A percentile compares a stretch with the other conserved stretches of the same genome.
These are phyloP conservation scores for Drosophila triauraria DNA, from an alignment of 1,140 invertebrate genomes.

Conservation along the genomic window DNA sequence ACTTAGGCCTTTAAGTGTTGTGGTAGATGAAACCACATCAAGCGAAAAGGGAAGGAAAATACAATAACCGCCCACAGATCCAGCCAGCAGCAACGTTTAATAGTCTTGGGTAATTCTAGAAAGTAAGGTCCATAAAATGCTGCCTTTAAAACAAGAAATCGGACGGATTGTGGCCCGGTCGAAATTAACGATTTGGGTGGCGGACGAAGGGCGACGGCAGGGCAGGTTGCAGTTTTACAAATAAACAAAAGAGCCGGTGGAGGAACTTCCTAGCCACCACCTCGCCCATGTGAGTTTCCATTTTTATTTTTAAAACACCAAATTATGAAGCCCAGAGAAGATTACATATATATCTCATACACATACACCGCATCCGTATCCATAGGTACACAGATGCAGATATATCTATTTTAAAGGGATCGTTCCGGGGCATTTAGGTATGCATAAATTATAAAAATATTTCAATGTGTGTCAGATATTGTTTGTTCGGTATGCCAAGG, in stretches of 20 bases:
- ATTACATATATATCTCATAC: slow-evolving; percentile 25
- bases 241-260: slow-evolving; percentile 64
- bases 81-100: slow-evolving; percentile 45
- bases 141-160: slow-evolving; percentile 50
- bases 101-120: slow-evolving; percentile 69
- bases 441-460: slow-evolving; percentile 83
- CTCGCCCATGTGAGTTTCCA: slow-evolving; percentile 34
- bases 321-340: slow-evolving; percentile 38
- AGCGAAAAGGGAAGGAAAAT: slow-evolving; percentile 41
- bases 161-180: slow-evolving; percentile 28
- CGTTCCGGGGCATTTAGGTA: slow-evolving; percentile 56
- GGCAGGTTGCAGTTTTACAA: slow-evolving; percentile 71
- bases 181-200: slow-evolving; percentile 53
- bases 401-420: slow-evolving; percentile 63
- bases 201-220: slow-evolving; percentile 1
- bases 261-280: slow-evolving; percentile 54
- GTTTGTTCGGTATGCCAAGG: slow-evolving; percentile 66
- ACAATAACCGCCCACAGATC: slow-evolving; percentile 71
- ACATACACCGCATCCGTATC: no score
- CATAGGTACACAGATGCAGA: slow-evolving; percentile 38
- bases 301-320: slow-evolving; percentile 69
- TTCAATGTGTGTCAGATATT: slow-evolving; percentile 77
- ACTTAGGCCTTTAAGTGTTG: slow-evolving; percentile 43
- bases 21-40: slow-evolving; percentile 59
- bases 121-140: slow-evolving; percentile 63